A percentile compares a stretch with the other conserved stretches of the same genome.
These are phyloP conservation scores for Tyrannus savana DNA, from an alignment of 2,113 vertebrate genomes.

Conservation along the genomic window DNA sequence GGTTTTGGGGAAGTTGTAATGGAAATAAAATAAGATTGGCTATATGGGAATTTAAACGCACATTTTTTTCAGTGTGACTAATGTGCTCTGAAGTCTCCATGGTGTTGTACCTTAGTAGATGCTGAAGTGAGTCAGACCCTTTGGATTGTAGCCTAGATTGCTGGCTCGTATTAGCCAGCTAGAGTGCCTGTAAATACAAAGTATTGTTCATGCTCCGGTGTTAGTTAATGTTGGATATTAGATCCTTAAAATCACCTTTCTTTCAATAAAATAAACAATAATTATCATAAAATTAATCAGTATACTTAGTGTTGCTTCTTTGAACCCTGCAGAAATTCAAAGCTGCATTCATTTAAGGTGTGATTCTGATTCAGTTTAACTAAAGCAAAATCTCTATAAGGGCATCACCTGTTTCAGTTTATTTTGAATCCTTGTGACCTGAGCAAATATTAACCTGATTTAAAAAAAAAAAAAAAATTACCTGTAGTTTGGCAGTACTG, in stretches of 20 bases:
- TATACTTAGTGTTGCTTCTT: not conserved
- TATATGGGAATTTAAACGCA: not conserved
- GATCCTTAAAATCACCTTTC: not conserved
- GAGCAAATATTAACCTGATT: not conserved
- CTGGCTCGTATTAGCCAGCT: not conserved
- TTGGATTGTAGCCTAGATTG: not conserved
- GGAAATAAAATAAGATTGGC: not conserved
- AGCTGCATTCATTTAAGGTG: not conserved
- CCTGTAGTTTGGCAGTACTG: not conserved
- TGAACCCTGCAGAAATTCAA: not conserved
- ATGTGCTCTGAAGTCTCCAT: not conserved
- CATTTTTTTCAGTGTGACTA: not conserved
- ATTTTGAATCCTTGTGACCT: not conserved
- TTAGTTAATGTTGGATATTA: not conserved
- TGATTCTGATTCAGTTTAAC: not conserved
- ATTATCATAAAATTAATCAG: not conserved
- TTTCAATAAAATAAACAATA: not conserved
- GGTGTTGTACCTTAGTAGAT: not conserved
- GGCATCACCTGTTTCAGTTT: not conserved
- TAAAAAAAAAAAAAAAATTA: not conserved
- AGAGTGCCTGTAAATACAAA: not conserved
- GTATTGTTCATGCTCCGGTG: not conserved
- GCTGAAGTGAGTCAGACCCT: not conserved
- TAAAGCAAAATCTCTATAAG: not conserved
- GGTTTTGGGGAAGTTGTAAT: not conserved